Base-by-base conservation (phyloP, 2,888 invertebrate species). In the Pseudococcus viburni region DNA sequence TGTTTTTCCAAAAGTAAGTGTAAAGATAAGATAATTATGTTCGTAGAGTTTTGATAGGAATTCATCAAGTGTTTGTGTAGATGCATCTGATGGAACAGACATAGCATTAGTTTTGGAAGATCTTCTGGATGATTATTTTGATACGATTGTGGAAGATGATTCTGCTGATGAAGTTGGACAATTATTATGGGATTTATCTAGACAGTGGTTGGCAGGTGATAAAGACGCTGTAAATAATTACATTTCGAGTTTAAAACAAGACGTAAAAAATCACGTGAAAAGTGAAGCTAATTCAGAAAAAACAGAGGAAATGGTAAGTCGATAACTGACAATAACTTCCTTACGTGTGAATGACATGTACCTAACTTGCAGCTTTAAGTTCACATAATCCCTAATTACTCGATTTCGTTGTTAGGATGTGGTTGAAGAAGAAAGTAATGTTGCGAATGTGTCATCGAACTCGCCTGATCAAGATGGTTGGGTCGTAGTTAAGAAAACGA, bases 71-170 rank as follows among this genome's bases (percentile, higher is more conserved):
- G 19, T n/a, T 42, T 39, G 4, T 11, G 6, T 83, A 83, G 80
- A 83, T 46, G 39, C 22, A 11, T 9, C 80, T 4, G n/a, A 46
- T 46, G 11, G 46, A 17, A 19, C 0, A 19, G 80, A 83, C 19
- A 83, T 83, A 42, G 80, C 80, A 11, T 6, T n/a, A n/a, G 80
- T 46, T 46, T 11, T 83, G 19, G 80, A 83, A 83, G 80, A 83
- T 9, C 46, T 83, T 5, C 19, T 83, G 80, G 80, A 83, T 7
- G 19, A 19, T 19, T 9, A 46, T 46, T 83, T 83, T 22, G 80
- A 83, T 83, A 83, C 80, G 6, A 9, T 83, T 83, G 19, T 83
- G 12, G 80, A 83, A 46, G 80, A 83, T 46, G 80, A 17, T 19
- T 83, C 80, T 4, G 9, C 80, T 2, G 80, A 83, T 11, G 80